A percentile compares a stretch with the other conserved stretches of the same genome.
Conservation (phyloP, 2,888 invertebrate genomes). For the Drosophila multiciliata region DNA sequence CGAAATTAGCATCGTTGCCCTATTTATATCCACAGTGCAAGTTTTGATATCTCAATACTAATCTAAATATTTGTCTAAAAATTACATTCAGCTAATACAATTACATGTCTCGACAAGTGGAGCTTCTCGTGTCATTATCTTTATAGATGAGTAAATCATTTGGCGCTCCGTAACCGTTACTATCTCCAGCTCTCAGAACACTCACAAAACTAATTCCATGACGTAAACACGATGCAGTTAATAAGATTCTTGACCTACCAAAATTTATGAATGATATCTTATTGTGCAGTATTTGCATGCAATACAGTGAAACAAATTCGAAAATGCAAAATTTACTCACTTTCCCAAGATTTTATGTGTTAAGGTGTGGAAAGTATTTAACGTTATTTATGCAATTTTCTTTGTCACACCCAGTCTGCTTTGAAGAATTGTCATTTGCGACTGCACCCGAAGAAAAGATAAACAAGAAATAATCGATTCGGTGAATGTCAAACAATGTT, state of each 20-base stretch:
- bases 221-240: neutral
- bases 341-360: neutral
- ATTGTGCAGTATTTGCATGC: neutral
- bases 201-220: conserved; percentile 26
- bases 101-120: neutral
- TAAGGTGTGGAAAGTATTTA: neutral
- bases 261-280: conserved; percentile 19
- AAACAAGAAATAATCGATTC: neutral
- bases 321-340: too few relatives aligned
- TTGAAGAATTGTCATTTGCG: neutral
- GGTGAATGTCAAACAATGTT: neutral
- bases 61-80: conserved; percentile 64
- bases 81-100: conserved; percentile 33
- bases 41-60: conserved; percentile 24
- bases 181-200: neutral
- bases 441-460: neutral
- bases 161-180: neutral
- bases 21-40: conserved; percentile 48
- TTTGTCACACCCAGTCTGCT: neutral
- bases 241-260: conserved; percentile 55
- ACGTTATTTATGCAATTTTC: neutral
- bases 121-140: conserved; percentile 15
- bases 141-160: conserved; percentile 21
- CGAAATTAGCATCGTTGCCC: conserved; percentile 26
- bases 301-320: neutral